Evolutionary conservation across 2,797 vertebrate species (phyloP).

Genomic region (Rhynchonycteris naso): DNA sequence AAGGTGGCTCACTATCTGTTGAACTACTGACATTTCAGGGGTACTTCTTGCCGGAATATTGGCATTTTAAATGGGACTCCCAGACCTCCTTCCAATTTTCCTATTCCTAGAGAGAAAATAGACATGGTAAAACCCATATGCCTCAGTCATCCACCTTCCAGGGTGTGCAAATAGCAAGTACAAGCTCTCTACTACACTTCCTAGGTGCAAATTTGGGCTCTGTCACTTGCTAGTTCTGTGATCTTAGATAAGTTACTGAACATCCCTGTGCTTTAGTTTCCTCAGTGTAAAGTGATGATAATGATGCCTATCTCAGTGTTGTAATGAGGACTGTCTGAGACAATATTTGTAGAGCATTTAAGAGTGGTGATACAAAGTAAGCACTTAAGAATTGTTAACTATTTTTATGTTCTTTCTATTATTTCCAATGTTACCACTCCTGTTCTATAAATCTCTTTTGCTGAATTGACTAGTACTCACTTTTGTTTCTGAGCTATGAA

Average conservation of each 20-base stretch:
- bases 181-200: background rate
- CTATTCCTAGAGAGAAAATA: background rate
- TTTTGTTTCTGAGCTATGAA: background rate
- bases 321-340: background rate
- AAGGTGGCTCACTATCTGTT: background rate
- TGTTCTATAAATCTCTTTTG: conserved; percentile 2
- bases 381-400: background rate
- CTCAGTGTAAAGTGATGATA: background rate
- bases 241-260: background rate
- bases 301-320: background rate
- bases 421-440: background rate
- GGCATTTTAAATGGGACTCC: background rate
- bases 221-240: background rate
- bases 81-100: background rate
- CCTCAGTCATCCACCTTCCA: background rate
- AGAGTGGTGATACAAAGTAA: background rate
- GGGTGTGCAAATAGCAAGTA: background rate
- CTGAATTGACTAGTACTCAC: background rate
- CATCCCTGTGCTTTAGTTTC: background rate
- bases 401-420: background rate
- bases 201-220: background rate
- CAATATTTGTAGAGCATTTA: background rate
- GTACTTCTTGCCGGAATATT: background rate
- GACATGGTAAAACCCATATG: background rate
- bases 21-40: background rate